These are phyloP conservation scores for Myotis brandtii DNA, from an alignment of 2,113 vertebrate species.

Conservation along the genomic window DNA sequence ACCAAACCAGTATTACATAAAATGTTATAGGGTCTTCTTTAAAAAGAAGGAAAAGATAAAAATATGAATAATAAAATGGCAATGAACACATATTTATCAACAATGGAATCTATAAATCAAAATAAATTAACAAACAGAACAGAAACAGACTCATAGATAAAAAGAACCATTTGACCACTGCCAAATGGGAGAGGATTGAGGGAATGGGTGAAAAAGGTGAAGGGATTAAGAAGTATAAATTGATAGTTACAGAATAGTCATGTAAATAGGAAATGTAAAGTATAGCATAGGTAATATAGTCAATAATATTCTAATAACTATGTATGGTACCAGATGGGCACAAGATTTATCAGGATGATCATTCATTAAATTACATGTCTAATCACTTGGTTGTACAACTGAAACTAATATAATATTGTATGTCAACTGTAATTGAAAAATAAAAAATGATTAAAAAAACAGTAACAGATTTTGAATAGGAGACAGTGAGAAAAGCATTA, in stretches of 20 bases:
- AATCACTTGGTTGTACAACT: not conserved
- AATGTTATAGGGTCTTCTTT: not conserved
- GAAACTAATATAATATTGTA: not conserved
- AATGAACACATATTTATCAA: not conserved
- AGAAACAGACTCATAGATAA: not conserved
- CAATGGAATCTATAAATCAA: not conserved
- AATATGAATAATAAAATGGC: not conserved
- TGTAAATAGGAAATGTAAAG: not conserved
- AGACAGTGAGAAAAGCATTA: not conserved
- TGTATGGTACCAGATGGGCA: not conserved
- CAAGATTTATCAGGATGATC: not conserved
- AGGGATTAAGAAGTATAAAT: not conserved
- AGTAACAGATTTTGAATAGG: not conserved
- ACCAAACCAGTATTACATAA: not conserved
- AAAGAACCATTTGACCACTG: not conserved
- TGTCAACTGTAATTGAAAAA: not conserved
- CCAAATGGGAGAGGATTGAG: not conserved
- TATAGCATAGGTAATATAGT: not conserved
- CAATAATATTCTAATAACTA: not conserved
- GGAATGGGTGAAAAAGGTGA: not conserved
- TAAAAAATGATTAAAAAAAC: not conserved
- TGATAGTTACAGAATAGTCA: not conserved
- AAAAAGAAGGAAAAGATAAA: not conserved
- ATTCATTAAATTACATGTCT: not conserved
- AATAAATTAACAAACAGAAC: not conserved